Base-by-base conservation (phyloP, 2,113 vertebrate genomes). In the Stigmatopora nigra region DNA sequence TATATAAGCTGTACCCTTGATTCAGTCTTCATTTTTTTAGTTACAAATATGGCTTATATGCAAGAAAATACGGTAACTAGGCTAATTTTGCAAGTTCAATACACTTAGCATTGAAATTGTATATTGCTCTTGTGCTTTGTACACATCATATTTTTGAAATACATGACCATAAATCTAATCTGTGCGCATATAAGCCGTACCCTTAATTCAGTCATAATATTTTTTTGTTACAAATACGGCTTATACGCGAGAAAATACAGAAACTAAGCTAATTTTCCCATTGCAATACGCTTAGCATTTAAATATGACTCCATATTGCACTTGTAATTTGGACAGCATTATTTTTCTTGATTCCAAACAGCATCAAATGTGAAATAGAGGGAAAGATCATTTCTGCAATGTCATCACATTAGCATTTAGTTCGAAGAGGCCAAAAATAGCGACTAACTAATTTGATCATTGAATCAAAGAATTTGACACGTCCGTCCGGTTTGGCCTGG, bases 391-490 rank as follows among this genome's bases (percentile, higher is more conserved):
- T 77, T 83, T 81, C 70, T 80, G 80, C 76, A 51, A 20, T 56
- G 70, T 81, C 83, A 81, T 66, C 19, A 47, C 59, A 72, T 84
- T 61, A 74, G 61, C 76, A 68, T 77, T 69, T 77, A 75, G 65
- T 77, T 68, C 5, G 2, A 45, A 41, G 62, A 61, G 67, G 57
- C 63, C 52, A 44, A 56, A 79, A 78, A 81, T 75, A 79, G n/a
- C n/a, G 68, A 73, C 7, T 9, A 61, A 71, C 64, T 78, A 76
- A 85, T 81, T 75, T 80, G 69, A 76, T 79, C 56, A 84, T 67
- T 81, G 77, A 85, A 83, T 83, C 71, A 79, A 73, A 73, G 75
- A 31, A 77, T 80, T 78, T 69, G 72, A 64, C 75, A 82, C 63
- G 73, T 67, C 68, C 75, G 49, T 65, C 73, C 70, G 75, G 67